A percentile compares a stretch with the other conserved stretches of the same genome.
phyloP scores from a whole-genome alignment of 1,140 invertebrate species.

The Cephus cinctus region DNA sequence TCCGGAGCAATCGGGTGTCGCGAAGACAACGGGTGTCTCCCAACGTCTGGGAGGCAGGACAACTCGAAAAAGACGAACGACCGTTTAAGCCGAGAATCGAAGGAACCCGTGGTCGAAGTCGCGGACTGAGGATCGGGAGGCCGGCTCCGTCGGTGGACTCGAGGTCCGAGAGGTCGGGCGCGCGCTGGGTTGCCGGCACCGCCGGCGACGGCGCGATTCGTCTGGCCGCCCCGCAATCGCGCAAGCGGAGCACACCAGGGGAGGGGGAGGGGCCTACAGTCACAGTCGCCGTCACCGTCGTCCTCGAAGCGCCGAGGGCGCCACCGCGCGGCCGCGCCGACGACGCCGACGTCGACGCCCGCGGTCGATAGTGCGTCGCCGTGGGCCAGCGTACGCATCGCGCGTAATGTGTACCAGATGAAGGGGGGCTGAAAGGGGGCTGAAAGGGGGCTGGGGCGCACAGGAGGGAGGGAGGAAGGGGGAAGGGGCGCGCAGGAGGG shows the following conservation, averaged over 20 bases:
- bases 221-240: constrained; percentile 23
- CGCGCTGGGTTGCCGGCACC: constrained; percentile 41
- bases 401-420: constrained; percentile 36
- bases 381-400: constrained; percentile 28
- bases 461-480: constrained; percentile 2
- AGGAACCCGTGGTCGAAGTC: too few species aligned
- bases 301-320: constrained; percentile 34
- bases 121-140: too few species aligned
- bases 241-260: constrained; percentile 22
- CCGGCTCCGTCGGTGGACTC: constrained; percentile 25
- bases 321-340: constrained; percentile 36
- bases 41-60: too few species aligned
- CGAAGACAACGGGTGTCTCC: too few species aligned
- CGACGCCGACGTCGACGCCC: constrained; percentile 35
- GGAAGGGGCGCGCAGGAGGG: not conserved
- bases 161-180: constrained; percentile 26
- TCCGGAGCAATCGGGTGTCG: too few species aligned
- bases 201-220: constrained; percentile 44
- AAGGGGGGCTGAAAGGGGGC: constrained; percentile 13
- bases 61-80: too few species aligned
- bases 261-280: constrained; percentile 29
- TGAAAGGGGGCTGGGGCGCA: constrained; percentile 11
- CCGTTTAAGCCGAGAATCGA: too few species aligned
- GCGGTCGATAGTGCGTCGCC: constrained; percentile 33
- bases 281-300: constrained; percentile 15